Conservation (phyloP, 2,797 vertebrate genomes). For the Myotis daubentonii region DNA sequence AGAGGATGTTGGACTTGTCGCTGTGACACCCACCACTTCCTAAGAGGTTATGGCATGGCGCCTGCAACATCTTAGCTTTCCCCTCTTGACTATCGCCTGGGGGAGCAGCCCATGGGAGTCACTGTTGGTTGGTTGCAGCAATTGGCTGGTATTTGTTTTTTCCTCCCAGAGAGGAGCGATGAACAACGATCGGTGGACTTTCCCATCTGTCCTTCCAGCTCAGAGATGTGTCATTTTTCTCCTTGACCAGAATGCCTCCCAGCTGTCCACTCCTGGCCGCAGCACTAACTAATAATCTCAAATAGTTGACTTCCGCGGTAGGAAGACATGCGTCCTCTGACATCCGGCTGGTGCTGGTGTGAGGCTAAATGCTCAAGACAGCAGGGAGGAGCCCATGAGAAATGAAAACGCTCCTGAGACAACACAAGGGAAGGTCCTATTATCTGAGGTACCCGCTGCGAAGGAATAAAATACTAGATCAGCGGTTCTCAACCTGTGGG, state of each 20-base stretch:
- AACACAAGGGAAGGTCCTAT: background rate
- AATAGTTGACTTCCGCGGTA: background rate
- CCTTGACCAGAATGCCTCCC: conserved; percentile 45
- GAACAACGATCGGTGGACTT: conserved; percentile 74
- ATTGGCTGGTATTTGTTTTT: conserved; percentile 58
- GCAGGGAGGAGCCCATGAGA: conserved; percentile 40
- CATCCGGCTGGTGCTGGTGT: background rate
- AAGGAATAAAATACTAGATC: background rate
- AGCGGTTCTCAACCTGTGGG: too few relatives aligned
- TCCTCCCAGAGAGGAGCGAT: conserved; percentile 65
- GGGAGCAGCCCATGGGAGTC: conserved; percentile 75
- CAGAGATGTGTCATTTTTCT: conserved; percentile 78
- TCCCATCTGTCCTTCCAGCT: conserved; percentile 74
- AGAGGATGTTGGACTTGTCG: background rate
- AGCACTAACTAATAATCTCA: conserved; percentile 32
- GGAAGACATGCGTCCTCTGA: background rate
- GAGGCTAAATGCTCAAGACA: conserved; percentile 23
- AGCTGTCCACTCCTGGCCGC: background rate
- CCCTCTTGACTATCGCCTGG: background rate
- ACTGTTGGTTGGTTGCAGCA: conserved; percentile 80
- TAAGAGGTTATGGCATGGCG: background rate
- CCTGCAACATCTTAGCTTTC: background rate
- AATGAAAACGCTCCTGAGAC: conserved; percentile 39
- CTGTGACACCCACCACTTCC: background rate
- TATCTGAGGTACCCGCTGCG: background rate